phyloP scores from a whole-genome alignment of 2,113 vertebrate genomes.

The Panthera leo region DNA sequence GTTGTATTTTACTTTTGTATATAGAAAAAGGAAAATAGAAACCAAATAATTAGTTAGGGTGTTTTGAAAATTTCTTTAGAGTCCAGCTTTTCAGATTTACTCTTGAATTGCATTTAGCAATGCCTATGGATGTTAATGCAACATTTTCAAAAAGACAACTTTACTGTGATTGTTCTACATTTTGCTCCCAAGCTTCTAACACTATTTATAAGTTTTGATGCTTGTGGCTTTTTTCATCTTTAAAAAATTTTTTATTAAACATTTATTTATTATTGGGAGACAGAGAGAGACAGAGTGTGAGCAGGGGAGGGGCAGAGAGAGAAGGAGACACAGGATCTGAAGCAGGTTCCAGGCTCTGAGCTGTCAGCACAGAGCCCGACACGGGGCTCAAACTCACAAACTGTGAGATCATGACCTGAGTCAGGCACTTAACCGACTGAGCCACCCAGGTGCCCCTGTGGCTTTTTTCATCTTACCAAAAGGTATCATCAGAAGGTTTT shows the following conservation, averaged over 20 bases:
- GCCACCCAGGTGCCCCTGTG: background rate
- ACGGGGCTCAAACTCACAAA: too few species aligned
- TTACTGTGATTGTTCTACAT: background rate
- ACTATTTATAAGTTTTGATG: background rate
- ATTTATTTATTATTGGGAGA: too few species aligned
- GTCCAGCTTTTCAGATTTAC: background rate
- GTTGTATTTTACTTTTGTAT: background rate
- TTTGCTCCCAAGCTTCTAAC: background rate
- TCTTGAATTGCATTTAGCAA: slow-evolving; percentile 9
- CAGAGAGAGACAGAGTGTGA: too few species aligned
- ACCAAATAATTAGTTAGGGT: background rate
- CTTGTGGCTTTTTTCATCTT: background rate
- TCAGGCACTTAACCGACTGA: too few species aligned
- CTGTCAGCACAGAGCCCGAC: too few species aligned
- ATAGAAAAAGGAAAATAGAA: background rate
- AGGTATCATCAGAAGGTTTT: background rate
- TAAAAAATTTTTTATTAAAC: too few species aligned
- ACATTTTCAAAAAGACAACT: background rate
- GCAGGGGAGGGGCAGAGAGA: too few species aligned
- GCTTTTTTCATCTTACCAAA: background rate
- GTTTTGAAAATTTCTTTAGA: background rate
- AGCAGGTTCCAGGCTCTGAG: too few species aligned
- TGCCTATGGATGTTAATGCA: background rate
- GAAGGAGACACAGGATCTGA: too few species aligned
- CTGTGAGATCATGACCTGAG: too few species aligned